phyloP scores from a whole-genome alignment of 2,113 vertebrate species.

The Cyphomyrus plagiostoma region DNA sequence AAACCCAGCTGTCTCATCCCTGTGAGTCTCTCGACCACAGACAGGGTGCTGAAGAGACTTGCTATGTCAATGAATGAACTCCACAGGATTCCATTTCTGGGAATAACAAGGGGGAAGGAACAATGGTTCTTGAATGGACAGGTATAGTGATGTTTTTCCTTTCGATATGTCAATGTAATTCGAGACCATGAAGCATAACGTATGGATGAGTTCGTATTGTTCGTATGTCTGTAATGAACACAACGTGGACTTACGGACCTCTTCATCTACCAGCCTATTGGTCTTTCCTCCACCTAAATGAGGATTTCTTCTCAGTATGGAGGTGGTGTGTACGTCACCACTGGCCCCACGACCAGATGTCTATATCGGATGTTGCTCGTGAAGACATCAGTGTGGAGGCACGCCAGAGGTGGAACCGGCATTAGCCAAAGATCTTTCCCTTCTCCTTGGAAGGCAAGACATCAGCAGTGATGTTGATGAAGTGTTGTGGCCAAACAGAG shows the following conservation, averaged over 20 bases:
- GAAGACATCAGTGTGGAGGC: background rate
- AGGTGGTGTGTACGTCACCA: background rate
- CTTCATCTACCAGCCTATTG: background rate
- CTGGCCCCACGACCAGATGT: background rate
- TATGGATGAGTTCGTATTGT: slow-evolving; percentile 12
- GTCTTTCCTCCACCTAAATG: background rate
- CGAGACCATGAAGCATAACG: slow-evolving; percentile 4
- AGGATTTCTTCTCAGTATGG: background rate
- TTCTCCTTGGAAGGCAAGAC: background rate
- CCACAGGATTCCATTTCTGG: background rate
- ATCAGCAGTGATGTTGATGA: background rate
- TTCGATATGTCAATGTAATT: background rate
- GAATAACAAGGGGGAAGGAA: background rate
- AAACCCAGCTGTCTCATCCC: background rate
- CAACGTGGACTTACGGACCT: too few relatives aligned
- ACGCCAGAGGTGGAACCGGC: background rate
- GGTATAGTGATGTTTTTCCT: background rate
- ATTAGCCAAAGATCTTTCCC: background rate
- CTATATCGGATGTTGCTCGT: background rate
- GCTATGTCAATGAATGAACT: background rate
- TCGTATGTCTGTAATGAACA: background rate
- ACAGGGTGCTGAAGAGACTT: background rate
- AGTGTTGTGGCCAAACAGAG: background rate
- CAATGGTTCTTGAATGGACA: background rate
- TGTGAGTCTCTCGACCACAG: background rate